These are phyloP conservation scores for Camelus bactrianus DNA, from an alignment of 2,113 vertebrate species.

Conservation along the genomic window DNA sequence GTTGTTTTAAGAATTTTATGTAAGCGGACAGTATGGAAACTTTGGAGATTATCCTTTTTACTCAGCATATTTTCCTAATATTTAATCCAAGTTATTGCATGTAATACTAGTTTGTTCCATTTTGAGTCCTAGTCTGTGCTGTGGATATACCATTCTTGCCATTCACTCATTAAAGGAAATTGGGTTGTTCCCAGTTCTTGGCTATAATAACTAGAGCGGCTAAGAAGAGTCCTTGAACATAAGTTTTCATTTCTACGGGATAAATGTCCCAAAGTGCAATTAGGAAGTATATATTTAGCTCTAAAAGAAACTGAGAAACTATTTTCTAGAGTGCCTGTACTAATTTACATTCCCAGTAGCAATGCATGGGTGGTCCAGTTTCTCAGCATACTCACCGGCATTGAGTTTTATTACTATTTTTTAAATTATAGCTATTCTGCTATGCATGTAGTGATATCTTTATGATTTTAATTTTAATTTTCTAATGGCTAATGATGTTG, in stretches of 20 bases:
- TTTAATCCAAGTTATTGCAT: not conserved
- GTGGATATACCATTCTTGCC: not conserved
- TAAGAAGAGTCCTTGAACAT: not conserved
- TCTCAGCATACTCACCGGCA: not conserved
- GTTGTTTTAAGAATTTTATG: not conserved
- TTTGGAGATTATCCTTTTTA: not conserved
- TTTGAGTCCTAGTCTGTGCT: not conserved
- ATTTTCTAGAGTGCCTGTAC: not conserved
- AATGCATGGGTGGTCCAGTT: not conserved
- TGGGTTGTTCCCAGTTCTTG: not conserved
- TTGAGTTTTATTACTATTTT: slow-evolving; percentile 1
- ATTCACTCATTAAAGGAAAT: not conserved
- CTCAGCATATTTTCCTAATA: not conserved
- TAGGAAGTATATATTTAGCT: not conserved
- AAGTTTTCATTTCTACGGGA: not conserved
- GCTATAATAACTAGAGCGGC: not conserved
- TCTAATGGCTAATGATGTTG: not conserved
- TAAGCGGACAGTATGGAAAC: not conserved
- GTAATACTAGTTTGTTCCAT: not conserved
- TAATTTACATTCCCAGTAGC: not conserved
- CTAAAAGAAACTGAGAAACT: not conserved
- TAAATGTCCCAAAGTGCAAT: not conserved
- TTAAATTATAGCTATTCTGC: not conserved
- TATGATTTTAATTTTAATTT: not conserved
- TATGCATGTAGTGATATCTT: not conserved